These are phyloP conservation scores for Caretta caretta DNA, from an alignment of 2,113 vertebrate genomes.

Conservation along the genomic window DNA sequence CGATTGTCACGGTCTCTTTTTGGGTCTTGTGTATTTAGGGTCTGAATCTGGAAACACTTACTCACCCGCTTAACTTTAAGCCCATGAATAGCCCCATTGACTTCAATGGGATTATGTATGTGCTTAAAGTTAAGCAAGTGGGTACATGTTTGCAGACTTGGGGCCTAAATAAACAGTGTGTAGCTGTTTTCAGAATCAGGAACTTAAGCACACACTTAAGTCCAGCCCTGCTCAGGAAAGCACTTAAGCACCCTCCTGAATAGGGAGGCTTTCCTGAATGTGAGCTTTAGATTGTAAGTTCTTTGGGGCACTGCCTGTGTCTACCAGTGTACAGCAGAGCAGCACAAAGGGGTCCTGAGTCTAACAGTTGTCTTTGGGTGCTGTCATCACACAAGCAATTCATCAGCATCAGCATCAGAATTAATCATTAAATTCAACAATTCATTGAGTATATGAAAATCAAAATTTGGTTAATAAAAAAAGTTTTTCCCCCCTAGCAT, in stretches of 20 bases:
- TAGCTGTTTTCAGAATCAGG: background rate
- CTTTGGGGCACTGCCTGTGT: background rate
- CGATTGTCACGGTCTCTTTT: background rate
- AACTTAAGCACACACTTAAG: background rate
- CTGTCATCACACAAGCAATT: background rate
- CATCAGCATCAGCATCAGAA: background rate
- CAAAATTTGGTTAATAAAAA: constrained; percentile 22
- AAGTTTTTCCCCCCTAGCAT: background rate
- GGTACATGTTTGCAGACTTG: fast-evolving
- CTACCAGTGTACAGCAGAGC: background rate
- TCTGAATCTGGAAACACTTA: background rate
- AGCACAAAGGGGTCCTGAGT: fast-evolving
- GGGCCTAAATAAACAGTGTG: background rate
- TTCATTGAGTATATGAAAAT: constrained; percentile 21
- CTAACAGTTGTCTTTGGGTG: background rate
- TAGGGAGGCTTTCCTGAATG: background rate
- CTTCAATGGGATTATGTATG: background rate
- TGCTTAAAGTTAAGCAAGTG: background rate
- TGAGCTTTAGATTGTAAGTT: background rate
- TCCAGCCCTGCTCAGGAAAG: background rate
- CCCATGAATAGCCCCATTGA: background rate
- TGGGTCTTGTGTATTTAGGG: fast-evolving
- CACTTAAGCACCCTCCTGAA: background rate
- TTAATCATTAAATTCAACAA: constrained; percentile 27
- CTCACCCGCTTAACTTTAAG: background rate